Conservation (phyloP, 2,797 vertebrate species). For the Phrynocephalus vlangalii region DNA sequence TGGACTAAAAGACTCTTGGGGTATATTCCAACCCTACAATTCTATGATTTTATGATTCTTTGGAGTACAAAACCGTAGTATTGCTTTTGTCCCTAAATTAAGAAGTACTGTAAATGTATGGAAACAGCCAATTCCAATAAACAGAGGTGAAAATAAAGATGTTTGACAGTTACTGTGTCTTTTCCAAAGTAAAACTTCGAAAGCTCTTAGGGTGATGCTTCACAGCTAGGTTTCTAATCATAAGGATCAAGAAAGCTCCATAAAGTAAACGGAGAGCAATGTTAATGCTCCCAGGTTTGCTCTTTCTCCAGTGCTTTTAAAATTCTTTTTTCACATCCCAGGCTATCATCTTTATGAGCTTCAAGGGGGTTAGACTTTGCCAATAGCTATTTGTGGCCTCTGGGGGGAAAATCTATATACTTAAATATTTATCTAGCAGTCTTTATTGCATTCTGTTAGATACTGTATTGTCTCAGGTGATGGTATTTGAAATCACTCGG, state of each 20-base stretch:
- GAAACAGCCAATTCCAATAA: neutral
- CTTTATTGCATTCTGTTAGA: slow-evolving; percentile 42
- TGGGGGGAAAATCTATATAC: slow-evolving; percentile 63
- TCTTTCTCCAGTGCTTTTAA: neutral
- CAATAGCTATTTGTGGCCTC: slow-evolving; percentile 45
- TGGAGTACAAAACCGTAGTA: neutral
- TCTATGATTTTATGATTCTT: no score
- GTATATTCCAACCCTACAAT: neutral
- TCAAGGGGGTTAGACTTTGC: neutral
- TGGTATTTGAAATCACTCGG: slow-evolving; percentile 39
- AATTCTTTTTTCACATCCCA: neutral
- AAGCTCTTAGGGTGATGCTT: neutral
- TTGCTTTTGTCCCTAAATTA: neutral
- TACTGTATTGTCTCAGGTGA: slow-evolving; percentile 50
- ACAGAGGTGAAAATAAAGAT: neutral
- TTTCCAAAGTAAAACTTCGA: neutral
- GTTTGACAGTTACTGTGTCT: neutral
- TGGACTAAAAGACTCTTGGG: neutral
- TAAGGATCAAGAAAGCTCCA: neutral
- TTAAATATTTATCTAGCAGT: slow-evolving; percentile 73
- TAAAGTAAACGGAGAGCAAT: slow-evolving; percentile 3
- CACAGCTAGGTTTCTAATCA: neutral
- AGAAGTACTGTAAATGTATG: neutral
- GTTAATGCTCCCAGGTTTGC: neutral
- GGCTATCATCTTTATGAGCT: slow-evolving; percentile 10